Evolutionary conservation across 2,113 vertebrate genomes (phyloP).

Genomic region (Fregata magnificens): DNA sequence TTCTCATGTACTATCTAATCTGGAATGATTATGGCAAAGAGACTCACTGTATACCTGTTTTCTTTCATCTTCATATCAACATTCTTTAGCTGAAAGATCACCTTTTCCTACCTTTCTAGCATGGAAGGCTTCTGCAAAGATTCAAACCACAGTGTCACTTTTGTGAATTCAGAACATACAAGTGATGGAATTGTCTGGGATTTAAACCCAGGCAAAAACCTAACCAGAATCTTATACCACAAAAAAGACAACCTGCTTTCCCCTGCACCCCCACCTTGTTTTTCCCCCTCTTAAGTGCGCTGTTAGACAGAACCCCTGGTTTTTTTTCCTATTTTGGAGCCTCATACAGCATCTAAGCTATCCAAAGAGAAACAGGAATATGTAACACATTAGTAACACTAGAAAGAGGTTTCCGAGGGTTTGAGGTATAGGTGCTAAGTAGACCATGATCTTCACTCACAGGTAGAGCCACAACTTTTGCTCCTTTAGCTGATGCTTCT

Average conservation of each 20-base stretch:
- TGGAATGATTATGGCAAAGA: not conserved
- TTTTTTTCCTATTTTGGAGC: not conserved
- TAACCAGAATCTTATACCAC: not conserved
- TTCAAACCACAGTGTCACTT: not conserved
- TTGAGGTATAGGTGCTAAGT: not conserved
- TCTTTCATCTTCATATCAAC: not conserved
- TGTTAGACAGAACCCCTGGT: not conserved
- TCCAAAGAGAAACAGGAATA: not conserved
- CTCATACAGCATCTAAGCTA: not conserved
- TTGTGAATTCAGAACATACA: not conserved
- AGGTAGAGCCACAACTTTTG: conserved; percentile 88
- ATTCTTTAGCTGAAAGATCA: not conserved
- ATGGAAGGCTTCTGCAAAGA: not conserved
- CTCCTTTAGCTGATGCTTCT: conserved; percentile 85
- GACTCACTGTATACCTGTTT: not conserved
- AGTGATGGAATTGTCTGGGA: not conserved
- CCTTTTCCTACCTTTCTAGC: not conserved
- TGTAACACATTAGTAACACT: not conserved
- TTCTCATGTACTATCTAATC: not conserved
- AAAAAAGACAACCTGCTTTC: not conserved
- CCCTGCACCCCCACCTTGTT: no score
- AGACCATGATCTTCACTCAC: conserved; percentile 74
- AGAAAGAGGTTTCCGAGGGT: not conserved
- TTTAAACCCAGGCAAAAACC: not conserved
- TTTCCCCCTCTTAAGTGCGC: not conserved